Conservation (phyloP, 2,888 invertebrate genomes). For the Eueremaeus valkanovi region DNA sequence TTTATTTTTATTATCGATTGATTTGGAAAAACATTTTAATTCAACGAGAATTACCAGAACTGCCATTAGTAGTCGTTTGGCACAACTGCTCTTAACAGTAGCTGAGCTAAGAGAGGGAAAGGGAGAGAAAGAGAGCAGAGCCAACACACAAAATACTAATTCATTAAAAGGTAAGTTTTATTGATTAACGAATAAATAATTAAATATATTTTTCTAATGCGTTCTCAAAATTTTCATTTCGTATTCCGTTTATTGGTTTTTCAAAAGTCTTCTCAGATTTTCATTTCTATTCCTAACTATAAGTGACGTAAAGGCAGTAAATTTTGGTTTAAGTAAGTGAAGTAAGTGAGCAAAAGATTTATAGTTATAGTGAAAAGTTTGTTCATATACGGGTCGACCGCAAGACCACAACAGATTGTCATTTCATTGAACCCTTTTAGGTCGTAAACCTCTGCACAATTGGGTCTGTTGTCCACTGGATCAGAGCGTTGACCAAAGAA, state of each 20-base stretch:
- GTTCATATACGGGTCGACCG: neutral
- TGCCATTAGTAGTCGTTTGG: neutral
- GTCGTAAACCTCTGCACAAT: constrained; percentile 34
- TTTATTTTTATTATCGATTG: constrained; percentile 28
- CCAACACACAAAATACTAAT: constrained; percentile 26
- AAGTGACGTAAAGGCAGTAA: neutral
- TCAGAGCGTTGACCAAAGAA: constrained; percentile 24
- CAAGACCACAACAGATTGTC: constrained; percentile 35
- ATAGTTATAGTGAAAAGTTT: neutral
- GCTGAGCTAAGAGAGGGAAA: too few species aligned
- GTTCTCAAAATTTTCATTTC: neutral
- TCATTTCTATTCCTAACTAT: neutral
- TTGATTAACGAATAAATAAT: constrained; percentile 15
- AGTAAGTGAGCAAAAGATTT: constrained; percentile 26
- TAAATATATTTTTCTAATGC: neutral
- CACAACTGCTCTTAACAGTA: neutral
- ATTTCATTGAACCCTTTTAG: constrained; percentile 31
- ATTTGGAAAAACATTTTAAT: constrained; percentile 16
- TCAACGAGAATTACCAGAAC: neutral
- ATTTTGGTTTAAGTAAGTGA: neutral
- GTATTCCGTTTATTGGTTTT: too few species aligned
- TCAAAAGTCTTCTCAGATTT: neutral
- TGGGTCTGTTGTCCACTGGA: neutral
- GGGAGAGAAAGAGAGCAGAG: neutral
- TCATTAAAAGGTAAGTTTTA: constrained; percentile 32